Base-by-base conservation (phyloP, 2,113 vertebrate species). In the Mustelus asterias region DNA sequence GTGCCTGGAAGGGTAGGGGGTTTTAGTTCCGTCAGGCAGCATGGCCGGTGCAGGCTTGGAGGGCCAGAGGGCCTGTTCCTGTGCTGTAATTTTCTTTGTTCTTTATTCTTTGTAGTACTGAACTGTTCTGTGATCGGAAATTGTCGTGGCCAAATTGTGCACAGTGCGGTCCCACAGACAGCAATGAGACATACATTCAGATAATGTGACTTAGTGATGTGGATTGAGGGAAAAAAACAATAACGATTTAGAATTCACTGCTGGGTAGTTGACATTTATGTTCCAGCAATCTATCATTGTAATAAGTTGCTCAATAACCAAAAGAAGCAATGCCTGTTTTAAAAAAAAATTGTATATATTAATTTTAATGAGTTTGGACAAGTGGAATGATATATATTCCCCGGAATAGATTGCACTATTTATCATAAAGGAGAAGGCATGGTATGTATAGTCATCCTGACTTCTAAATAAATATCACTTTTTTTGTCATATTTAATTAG, bases 221-320 rank as follows among this genome's bases (percentile, higher is more conserved):
- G 37, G 37, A n/a, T 41, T 83, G 37, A 80, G 9, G 80, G 26
- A 76, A 20, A 83, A 16, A 0, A 83, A 41, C 37, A 83, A 83
- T 44, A 83, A 83, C 80, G 41, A 92, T 65, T 67, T 65, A 22
- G 60, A 93, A 37, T 65, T 65, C 89, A 37, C 60, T 93, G 58
- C 16, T 3, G 16, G n/a, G 65, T 33, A 65, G 89, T 10, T 37
- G 89, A 20, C 33, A 65, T 24, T 65, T 93, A 60, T 90, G 29
- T 33, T n/a, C 11, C 88, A 60, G 54, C 13, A 33, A 90, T 90
- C 54, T 37, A 22, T 93, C 89, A 93, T 0, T 22, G 60, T 41
- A 93, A 93, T 93, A 93, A 93, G 29, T 93, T 67, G 60, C n/a
- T 93, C 60, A 92, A 60, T 90, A 60, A 60, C 54, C 29, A 90